phyloP scores from a whole-genome alignment of 2,113 vertebrate species.

The Tupaia tana region DNA sequence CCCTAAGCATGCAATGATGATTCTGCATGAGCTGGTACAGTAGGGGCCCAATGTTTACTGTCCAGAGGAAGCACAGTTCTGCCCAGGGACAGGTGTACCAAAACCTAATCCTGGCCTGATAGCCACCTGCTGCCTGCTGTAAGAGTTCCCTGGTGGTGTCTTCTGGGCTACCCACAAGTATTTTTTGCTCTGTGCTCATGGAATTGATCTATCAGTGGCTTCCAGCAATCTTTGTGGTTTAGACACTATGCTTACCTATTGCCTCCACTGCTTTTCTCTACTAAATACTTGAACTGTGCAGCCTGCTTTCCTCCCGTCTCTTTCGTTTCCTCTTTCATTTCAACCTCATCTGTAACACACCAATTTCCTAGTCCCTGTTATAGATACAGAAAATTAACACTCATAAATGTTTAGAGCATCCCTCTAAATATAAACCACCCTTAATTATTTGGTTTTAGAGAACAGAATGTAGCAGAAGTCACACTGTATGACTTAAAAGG shows the following conservation, averaged over 20 bases:
- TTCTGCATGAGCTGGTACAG: not conserved
- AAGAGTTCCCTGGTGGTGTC: not conserved
- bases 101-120: not conserved
- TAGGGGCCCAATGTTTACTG: not conserved
- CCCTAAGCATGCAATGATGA: not conserved
- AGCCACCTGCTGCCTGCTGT: not conserved
- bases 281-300: not conserved
- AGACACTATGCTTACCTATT: not conserved
- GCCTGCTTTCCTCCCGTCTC: not conserved
- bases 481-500: not conserved
- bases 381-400: not conserved
- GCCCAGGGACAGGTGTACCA: not conserved
- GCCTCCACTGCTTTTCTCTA: not conserved
- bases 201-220: not conserved
- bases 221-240: not conserved
- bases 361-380: not conserved
- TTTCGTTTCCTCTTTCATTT: not conserved
- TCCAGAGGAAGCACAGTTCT: not conserved
- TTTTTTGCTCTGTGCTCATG: not conserved
- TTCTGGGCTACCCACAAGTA: not conserved
- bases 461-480: not conserved
- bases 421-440: not conserved
- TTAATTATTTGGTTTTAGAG: slow-evolving; percentile 26
- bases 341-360: not conserved
- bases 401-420: not conserved